Base-by-base conservation (phyloP, 2,797 vertebrate species). In the Amblyraja radiata region DNA sequence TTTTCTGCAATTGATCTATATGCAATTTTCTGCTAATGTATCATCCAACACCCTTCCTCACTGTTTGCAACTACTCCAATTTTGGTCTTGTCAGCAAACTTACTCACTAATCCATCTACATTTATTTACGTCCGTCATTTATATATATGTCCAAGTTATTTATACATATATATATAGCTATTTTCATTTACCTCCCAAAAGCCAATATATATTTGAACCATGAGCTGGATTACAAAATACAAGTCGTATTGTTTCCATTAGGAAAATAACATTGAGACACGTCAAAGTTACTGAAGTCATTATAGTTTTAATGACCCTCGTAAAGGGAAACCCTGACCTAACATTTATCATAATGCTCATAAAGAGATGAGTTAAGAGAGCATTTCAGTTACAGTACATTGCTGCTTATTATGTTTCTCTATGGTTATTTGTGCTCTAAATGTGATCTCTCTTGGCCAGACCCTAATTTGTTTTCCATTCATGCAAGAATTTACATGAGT, bases 301-400 rank as follows among this genome's bases (percentile, higher is more conserved):
- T 95, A 94, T 94, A 94, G 95, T 90, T 94, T 93, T 93, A 94
- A 54, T 93, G 93, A 93, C 93, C 95, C 94, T 95, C 95, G 94
- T 93, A 94, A 95, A 93, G 93, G 94, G 93, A 95, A 93, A 95
- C 95, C 90, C 90, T 94, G 93, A 90, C 94, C 93, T 94, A 88
- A 81, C 93, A 95, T 95, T 94, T 94, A 95, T 96, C 95, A 95
- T 94, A 71, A 71, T 79, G 71, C 94, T 93, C 93, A 94, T 95
- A 95, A 94, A 95, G 71, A 95, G 94, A 94, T 95, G 63, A 91
- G 46, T 92, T 95, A 95, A 94, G 95, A 95, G 94, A 94, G 93
- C 94, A 93, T 95, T 96, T 95, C 94, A 94, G 95, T 95, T 95
- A 94, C 94, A 95, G 94, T 94, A 94, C 94, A 96, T 95, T 95